phyloP scores from a whole-genome alignment of 2,888 invertebrate species.

The Trachelus iudaicus region DNA sequence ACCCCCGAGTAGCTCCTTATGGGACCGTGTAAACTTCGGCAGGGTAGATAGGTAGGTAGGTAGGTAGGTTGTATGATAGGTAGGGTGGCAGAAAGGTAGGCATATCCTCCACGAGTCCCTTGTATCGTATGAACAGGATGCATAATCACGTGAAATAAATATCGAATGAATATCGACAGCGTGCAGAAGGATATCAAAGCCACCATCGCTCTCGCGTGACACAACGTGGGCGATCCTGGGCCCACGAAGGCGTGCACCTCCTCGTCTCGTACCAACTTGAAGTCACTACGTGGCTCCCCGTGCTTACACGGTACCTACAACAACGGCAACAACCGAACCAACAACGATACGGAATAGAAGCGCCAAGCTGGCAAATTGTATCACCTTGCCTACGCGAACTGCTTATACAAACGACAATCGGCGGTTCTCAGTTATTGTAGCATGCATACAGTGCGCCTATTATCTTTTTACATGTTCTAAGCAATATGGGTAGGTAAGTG shows the following conservation, averaged over 20 bases:
- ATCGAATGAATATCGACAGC: constrained; percentile 19
- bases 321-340: constrained; percentile 13
- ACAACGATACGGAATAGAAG: constrained; percentile 23
- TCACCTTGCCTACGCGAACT: constrained; percentile 14
- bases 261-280: constrained; percentile 11
- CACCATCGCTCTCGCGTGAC: constrained; percentile 36
- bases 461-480: neutral
- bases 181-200: constrained; percentile 27
- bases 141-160: constrained; percentile 21
- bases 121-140: constrained; percentile 28
- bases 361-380: constrained; percentile 29
- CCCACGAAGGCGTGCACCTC: constrained; percentile 19
- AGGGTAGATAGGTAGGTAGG: neutral
- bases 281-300: constrained; percentile 5
- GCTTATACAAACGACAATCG: neutral
- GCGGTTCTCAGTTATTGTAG: neutral
- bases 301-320: neutral
- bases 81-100: constrained; percentile 4
- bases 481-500: neutral
- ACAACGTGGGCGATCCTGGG: constrained; percentile 38
- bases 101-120: constrained; percentile 24
- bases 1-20: neutral
- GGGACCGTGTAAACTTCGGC: neutral
- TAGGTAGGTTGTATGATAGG: neutral
- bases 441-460: neutral